Conservation (phyloP, 2,888 invertebrate species). For the Phlogophora meticulosa region DNA sequence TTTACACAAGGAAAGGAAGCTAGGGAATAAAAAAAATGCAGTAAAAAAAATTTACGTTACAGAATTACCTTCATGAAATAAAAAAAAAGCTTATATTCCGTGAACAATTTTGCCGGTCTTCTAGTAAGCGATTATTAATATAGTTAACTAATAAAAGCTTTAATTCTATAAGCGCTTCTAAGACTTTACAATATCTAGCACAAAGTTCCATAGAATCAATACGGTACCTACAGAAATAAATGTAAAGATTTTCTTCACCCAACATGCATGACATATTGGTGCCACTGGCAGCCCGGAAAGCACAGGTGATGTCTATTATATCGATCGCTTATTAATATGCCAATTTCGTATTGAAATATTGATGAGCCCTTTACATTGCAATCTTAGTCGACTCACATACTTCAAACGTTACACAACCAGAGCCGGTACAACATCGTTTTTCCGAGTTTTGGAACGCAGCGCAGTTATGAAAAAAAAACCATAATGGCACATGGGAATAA, state of each 20-base stretch:
- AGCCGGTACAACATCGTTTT: neutral
- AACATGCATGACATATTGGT: neutral
- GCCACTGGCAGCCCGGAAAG: neutral
- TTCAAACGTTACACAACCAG: constrained; percentile 1
- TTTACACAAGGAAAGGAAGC: too few relatives aligned
- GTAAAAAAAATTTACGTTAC: too few relatives aligned
- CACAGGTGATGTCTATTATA: constrained; percentile 7
- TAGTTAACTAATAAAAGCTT: too few relatives aligned
- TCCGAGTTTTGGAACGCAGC: neutral
- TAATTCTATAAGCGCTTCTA: neutral
- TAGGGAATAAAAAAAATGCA: too few relatives aligned
- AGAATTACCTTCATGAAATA: too few relatives aligned
- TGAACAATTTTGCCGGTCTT: neutral
- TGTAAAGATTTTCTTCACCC: neutral
- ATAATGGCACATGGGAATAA: neutral
- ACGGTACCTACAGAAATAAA: neutral
- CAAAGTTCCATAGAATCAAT: neutral
- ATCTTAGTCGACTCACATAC: neutral
- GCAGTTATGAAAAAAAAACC: neutral
- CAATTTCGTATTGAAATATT: constrained; percentile 7
- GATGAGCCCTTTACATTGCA: neutral
- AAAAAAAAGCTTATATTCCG: neutral
- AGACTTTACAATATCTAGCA: neutral
- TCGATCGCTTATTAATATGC: constrained; percentile 3
- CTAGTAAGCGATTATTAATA: too few relatives aligned